Base-by-base conservation (phyloP, 2,888 invertebrate genomes). In the Tetanocera ferruginea region DNA sequence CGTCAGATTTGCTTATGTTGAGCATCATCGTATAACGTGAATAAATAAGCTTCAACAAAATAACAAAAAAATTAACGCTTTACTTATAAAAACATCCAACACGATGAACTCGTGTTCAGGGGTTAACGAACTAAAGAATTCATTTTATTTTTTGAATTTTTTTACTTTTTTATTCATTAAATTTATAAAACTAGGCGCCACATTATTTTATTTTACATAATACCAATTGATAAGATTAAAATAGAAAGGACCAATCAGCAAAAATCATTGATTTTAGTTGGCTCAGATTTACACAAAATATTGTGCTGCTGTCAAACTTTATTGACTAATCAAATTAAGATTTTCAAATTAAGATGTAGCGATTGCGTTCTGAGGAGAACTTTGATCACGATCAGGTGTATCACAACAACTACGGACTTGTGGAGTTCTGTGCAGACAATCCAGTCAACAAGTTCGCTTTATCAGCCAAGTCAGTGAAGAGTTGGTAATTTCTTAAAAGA, bases 91-190 rank as follows among this genome's bases (percentile, higher is more conserved):
- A 5, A 37, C 37, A 52, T 52, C 8, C 49, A 49, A 49, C 19
- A 19, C 17, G 19, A 52, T 73, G 73, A 74, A 43, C 62, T 74
- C 51, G 17, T 28, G 17, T 31, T 62, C 31, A 8, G 34, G 49
- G 73, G 73, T 74, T 17, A 74, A 74, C 49, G 73, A 62, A 74
- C 73, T n/a, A 2, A 17, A 62, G 25, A 72, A 60, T 51, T 60
- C 19, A 11, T 19, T n/a, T 11, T 11, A 31, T 31, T 3, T 62
- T 4, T 17, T 19, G 23, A 28, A 0, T 60, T 60, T 23, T n/a
- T n/a, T n/a, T n/a, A n/a, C n/a, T 60, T 57, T 43, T 43, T 43
- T 4, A 31, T 6, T 43, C 43, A 43, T 43, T 1, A 9, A 6
- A 52, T 43, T 70, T 51, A 28, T 25, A 69, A 25, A 49, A 6